phyloP scores from a whole-genome alignment of 2,888 invertebrate genomes.

The Platycheirus rosarum region DNA sequence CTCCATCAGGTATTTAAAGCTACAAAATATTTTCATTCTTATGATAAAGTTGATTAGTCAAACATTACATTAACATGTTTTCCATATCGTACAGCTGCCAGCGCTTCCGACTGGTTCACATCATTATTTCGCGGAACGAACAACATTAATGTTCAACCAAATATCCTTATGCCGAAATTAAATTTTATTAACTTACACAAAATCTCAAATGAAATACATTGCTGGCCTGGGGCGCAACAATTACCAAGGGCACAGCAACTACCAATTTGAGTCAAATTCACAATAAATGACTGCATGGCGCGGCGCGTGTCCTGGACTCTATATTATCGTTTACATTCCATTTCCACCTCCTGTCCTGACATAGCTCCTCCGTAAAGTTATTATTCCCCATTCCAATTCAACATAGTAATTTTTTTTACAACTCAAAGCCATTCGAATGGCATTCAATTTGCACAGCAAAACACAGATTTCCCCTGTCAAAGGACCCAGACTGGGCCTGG shows the following conservation, averaged over 20 bases:
- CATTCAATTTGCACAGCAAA: not conserved
- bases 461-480: conserved; percentile 5
- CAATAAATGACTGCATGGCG: conserved; percentile 22
- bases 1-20: no score
- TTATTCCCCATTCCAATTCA: not conserved
- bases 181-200: not conserved
- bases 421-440: not conserved
- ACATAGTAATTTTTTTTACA: not conserved
- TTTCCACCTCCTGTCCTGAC: not conserved
- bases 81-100: no score
- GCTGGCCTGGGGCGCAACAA: not conserved
- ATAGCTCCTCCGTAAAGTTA: not conserved
- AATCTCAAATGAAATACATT: no score
- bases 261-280: conserved; percentile 41
- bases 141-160: not conserved
- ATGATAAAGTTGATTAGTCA: no score
- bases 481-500: conserved; percentile 10
- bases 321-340: not conserved
- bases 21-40: no score
- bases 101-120: no score
- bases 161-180: not conserved
- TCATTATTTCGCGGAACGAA: no score
- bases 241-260: not conserved
- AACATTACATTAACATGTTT: no score
- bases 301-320: not conserved